Base-by-base conservation (phyloP, 37 sponge, comb jelly and placozoan genomes). In the Eunapius fragilis region DNA sequence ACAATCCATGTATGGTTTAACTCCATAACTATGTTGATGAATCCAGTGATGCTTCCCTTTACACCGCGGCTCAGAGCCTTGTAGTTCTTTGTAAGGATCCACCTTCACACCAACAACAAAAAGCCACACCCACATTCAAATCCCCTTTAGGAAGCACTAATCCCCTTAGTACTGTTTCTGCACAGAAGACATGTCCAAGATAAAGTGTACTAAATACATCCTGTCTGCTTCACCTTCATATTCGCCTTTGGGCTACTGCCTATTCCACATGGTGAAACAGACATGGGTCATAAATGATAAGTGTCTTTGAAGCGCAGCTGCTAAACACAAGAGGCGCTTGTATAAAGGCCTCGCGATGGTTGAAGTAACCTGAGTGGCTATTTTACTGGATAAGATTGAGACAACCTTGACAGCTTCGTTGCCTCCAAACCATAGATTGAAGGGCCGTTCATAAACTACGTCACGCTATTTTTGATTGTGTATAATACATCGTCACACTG, bases 71-170 rank as follows among this genome's bases (percentile, higher is more conserved):
- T 95, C 50, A 99, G 90, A 9, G 99, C 99, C 47, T 82, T 83
- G 84, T 95, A 97, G 87, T 99, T 99, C 93, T 92, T 87, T n/a
- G 99, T 93, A 74, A 99, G 75, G 25, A 99, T 99, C 92, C 95
- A 97, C 77, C 95, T 94, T 58, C 58, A 10, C 58, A 58, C 58
- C 58, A 58, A 58, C 58, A 58, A 58, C 58, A 58, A 58, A 58
- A 58, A 58, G 58, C 58, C 58, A 58, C 58, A 58, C 58, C 58
- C 58, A 58, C 58, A 58, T 58, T 58, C 58, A 58, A 58, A 58
- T 58, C 58, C 58, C 58, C 58, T 58, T 58, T 58, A 58, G 58
- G 58, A 58, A 58, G 58, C 58, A 58, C 19, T 58, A 58, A 58
- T 45, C 91, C 92, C 89, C 86, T 81, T 99, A 99, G 81, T 95